These are phyloP conservation scores for Apis laboriosa DNA, from an alignment of 1,140 invertebrate species.

Conservation along the genomic window DNA sequence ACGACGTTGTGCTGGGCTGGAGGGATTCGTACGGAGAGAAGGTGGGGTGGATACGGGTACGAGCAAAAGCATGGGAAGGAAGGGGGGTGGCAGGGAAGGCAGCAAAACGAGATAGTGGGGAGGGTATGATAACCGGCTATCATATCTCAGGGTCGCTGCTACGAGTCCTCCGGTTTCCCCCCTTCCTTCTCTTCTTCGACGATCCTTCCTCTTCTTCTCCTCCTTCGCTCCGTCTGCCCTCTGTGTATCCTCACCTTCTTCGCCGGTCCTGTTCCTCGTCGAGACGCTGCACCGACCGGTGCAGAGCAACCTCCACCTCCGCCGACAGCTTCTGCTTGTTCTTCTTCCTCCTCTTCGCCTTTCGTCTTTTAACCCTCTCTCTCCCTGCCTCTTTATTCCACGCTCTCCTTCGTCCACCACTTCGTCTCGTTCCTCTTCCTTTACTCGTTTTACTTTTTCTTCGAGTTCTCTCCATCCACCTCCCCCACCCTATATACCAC, in stretches of 20 bases:
- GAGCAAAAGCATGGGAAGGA: constrained; percentile 36
- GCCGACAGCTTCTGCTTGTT: constrained; percentile 41
- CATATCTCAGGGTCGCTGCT: constrained; percentile 72
- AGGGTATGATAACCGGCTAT: constrained; percentile 74
- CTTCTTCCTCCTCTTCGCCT: constrained; percentile 37
- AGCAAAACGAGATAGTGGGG: constrained; percentile 56
- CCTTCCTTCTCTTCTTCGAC: constrained; percentile 49
- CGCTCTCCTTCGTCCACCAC: neutral
- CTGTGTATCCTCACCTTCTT: constrained; percentile 27
- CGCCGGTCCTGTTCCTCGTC: constrained; percentile 20
- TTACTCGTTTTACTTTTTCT: constrained; percentile 3
- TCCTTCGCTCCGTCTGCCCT: constrained; percentile 25
- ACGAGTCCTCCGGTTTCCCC: constrained; percentile 56
- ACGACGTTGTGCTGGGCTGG: constrained; percentile 48
- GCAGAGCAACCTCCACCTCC: constrained; percentile 30
- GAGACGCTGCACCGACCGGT: constrained; percentile 31
- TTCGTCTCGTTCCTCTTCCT: neutral
- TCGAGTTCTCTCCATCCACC: neutral
- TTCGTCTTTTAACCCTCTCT: neutral
- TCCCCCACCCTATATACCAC: neutral
- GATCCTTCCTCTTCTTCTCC: constrained; percentile 26
- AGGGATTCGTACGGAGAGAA: constrained; percentile 53
- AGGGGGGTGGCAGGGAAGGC: constrained; percentile 48
- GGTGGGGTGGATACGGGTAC: constrained; percentile 48
- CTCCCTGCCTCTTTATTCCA: constrained; percentile 18